Conservation (phyloP, 2,888 invertebrate genomes). For the Nephrotoma guestfalica region DNA sequence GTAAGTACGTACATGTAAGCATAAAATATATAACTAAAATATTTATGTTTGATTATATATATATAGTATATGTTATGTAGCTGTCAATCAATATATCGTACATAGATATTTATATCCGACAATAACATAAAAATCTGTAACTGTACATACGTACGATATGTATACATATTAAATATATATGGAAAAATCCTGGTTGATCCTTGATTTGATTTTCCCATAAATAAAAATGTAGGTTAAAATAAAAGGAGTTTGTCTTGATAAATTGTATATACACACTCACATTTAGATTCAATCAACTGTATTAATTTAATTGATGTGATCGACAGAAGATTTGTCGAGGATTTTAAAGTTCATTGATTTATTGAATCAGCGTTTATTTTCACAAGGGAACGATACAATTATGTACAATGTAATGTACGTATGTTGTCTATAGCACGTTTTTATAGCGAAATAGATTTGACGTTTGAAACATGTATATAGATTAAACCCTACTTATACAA, state of each 20-base stretch:
- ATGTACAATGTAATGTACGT: background rate
- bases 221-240: background rate
- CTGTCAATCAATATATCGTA: background rate
- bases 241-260: background rate
- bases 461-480: background rate
- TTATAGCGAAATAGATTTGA: too few species aligned
- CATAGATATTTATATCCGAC: background rate
- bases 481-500: too few species aligned
- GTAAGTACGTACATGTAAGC: background rate
- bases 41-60: background rate
- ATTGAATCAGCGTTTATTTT: background rate
- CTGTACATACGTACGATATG: background rate
- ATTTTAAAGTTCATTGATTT: background rate
- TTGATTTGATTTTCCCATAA: background rate
- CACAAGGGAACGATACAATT: background rate
- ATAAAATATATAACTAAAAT: background rate
- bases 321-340: background rate
- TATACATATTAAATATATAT: background rate
- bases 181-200: background rate
- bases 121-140: background rate
- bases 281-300: background rate
- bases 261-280: background rate
- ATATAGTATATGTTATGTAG: background rate
- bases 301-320: background rate
- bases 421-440: background rate